phyloP scores from a whole-genome alignment of 2,888 invertebrate genomes.

The Himalopsyche anomala region DNA sequence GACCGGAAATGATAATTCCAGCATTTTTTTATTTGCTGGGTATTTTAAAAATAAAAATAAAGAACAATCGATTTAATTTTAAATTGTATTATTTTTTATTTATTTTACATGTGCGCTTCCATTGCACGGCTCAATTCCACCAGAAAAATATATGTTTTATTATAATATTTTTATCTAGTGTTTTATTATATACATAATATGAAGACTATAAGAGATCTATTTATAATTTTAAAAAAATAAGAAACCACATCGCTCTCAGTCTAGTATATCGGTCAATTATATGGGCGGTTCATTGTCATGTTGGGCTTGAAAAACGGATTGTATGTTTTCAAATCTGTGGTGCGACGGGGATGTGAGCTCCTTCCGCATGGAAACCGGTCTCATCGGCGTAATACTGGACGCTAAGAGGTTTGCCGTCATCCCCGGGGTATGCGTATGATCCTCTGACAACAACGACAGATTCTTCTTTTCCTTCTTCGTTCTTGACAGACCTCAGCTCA shows the following conservation, averaged over 20 bases:
- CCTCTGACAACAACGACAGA: slow-evolving; percentile 78
- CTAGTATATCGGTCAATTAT: neutral
- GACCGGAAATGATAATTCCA: too few relatives aligned
- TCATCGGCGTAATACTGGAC: slow-evolving; percentile 62
- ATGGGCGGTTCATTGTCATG: neutral
- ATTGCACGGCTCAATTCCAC: neutral
- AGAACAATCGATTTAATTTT: too few relatives aligned
- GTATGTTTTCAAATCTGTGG: neutral
- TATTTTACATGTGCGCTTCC: neutral
- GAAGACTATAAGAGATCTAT: neutral
- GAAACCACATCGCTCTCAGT: neutral
- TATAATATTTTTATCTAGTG: neutral
- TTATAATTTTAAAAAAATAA: neutral
- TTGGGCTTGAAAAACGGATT: neutral
- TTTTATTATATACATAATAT: neutral
- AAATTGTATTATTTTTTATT: too few relatives aligned
- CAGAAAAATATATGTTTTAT: neutral
- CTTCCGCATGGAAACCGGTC: slow-evolving; percentile 64
- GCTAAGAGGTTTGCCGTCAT: slow-evolving; percentile 73
- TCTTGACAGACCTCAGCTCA: slow-evolving; percentile 70
- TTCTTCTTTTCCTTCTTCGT: slow-evolving; percentile 78
- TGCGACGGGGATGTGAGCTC: slow-evolving; percentile 61
- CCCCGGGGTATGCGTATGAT: slow-evolving; percentile 76
- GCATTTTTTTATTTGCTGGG: too few relatives aligned
- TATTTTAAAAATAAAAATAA: too few relatives aligned